A percentile compares a stretch with the other conserved stretches of the same genome.
These are phyloP conservation scores for Phacellophora camtschatica DNA, from an alignment of 30 jellyfish, hydroid and myxozoan species.

Conservation along the genomic window DNA sequence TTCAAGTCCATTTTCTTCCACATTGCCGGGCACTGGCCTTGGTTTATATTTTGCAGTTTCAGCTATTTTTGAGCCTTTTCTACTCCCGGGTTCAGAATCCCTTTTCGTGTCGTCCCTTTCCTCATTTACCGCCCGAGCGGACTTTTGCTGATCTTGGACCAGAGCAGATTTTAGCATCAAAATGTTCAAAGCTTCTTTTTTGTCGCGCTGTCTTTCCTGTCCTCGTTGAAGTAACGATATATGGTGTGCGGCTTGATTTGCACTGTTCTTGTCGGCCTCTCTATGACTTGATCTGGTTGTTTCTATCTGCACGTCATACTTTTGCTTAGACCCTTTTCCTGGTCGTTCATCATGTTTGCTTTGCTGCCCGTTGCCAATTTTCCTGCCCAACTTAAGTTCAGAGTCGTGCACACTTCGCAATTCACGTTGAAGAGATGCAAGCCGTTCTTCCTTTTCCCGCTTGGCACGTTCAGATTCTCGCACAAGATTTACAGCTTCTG, in stretches of 20 bases:
- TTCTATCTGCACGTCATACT: not conserved
- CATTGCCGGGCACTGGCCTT: not conserved
- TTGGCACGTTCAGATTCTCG: constrained; percentile 43
- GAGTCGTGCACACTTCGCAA: constrained; percentile 7
- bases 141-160: not conserved
- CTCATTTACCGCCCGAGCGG: not conserved
- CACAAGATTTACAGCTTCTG: constrained; percentile 2
- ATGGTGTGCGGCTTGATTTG: not conserved
- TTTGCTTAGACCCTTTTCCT: not conserved
- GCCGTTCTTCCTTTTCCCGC: constrained; percentile 43
- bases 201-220: constrained; percentile 51
- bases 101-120: not conserved
- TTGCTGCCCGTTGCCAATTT: not conserved
- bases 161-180: not conserved
- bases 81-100: not conserved
- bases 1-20: not conserved
- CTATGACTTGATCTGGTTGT: not conserved
- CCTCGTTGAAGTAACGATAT: constrained; percentile 38
- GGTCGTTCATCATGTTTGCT: not conserved
- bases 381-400: not conserved
- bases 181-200: not conserved
- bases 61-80: not conserved
- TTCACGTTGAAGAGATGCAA: constrained; percentile 32
- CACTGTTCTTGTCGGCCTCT: not conserved
- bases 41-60: no score